Percentiles rank a stretch among this genome's conserved stretches.
phyloP scores from a whole-genome alignment of 2,797 vertebrate species.

The Esox masquinongy region DNA sequence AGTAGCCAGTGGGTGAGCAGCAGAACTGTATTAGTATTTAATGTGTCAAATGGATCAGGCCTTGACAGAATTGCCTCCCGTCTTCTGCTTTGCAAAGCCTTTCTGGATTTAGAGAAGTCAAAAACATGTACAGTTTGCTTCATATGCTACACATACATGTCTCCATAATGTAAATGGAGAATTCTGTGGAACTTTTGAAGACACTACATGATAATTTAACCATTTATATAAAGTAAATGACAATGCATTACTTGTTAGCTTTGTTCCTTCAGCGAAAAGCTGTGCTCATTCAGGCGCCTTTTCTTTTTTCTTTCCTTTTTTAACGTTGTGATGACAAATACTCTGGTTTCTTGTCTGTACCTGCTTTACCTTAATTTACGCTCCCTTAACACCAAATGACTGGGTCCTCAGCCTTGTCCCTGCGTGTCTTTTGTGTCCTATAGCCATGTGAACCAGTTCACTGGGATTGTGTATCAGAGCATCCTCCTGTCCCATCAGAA shows the following conservation, averaged over 20 bases:
- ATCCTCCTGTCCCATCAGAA: conserved; percentile 85
- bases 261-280: too few relatives aligned
- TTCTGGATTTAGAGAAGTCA: not conserved
- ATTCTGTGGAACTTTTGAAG: too few relatives aligned
- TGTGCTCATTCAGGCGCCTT: too few relatives aligned
- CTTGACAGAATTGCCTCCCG: not conserved
- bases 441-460: conserved; percentile 94
- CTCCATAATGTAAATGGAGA: not conserved
- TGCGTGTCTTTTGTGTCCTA: not conserved
- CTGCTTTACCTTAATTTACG: not conserved
- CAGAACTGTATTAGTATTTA: conserved; percentile 35
- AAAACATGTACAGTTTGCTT: not conserved
- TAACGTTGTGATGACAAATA: too few relatives aligned
- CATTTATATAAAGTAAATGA: too few relatives aligned
- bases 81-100: not conserved
- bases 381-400: not conserved
- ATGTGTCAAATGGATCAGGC: conserved; percentile 15
- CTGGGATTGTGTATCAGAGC: conserved; percentile 92
- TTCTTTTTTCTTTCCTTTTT: too few relatives aligned
- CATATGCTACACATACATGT: not conserved
- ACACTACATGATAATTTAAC: too few relatives aligned
- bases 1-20: conserved; percentile 15
- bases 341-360: not conserved
- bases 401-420: not conserved
- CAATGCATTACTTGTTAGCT: too few relatives aligned